Percentiles rank a stretch among this genome's conserved stretches.
phyloP scores from a whole-genome alignment of 2,113 vertebrate species.

The Colossoma macropomum region DNA sequence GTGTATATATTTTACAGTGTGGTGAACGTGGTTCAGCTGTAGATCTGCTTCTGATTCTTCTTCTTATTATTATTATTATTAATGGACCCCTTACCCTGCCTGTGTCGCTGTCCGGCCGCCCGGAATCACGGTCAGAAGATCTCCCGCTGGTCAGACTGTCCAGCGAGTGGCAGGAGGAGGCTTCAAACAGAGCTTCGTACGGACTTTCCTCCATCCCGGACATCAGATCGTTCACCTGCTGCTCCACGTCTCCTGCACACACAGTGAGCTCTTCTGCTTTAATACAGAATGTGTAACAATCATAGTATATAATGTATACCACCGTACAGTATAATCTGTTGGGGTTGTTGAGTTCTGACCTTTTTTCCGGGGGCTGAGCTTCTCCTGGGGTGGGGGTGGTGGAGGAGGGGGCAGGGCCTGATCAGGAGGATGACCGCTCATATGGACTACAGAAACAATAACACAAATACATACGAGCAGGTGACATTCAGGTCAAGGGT shows the following conservation, averaged over 20 bases:
- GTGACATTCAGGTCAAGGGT: neutral
- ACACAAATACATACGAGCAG: neutral
- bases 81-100: conserved; percentile 76
- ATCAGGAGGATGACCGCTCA: conserved; percentile 79
- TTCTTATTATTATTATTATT: too few relatives aligned
- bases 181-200: conserved; percentile 91
- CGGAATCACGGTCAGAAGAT: conserved; percentile 89
- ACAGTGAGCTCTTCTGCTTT: neutral
- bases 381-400: conserved; percentile 71
- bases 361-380: conserved; percentile 72
- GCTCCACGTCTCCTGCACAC: conserved; percentile 83
- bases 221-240: conserved; percentile 82
- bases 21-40: neutral
- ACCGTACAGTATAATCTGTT: too few relatives aligned
- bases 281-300: neutral
- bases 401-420: conserved; percentile 80
- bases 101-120: conserved; percentile 82
- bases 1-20: neutral
- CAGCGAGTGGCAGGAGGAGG: conserved; percentile 92
- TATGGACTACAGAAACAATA: conserved; percentile 79
- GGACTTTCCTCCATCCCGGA: conserved; percentile 90
- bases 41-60: neutral
- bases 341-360: conserved; percentile 56
- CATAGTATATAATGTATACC: too few relatives aligned
- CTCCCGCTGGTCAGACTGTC: conserved; percentile 93